Conservation (phyloP, 2,888 invertebrate genomes). For the Chouioia cunea region DNA sequence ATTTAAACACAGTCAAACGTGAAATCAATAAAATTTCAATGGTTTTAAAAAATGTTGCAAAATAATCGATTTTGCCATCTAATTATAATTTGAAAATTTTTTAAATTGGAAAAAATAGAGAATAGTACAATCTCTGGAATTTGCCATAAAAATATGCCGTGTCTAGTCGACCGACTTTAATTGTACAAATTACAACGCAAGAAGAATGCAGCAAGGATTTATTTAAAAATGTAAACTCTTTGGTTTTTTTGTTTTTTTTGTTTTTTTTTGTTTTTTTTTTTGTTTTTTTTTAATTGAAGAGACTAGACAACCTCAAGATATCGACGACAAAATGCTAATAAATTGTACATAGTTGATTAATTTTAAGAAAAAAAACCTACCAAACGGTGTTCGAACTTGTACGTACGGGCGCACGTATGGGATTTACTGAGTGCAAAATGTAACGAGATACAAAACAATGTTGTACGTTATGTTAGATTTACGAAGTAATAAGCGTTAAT, state of each 20-base stretch:
- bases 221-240: background rate
- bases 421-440: conserved; percentile 45
- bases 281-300: conserved; percentile 28
- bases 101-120: conserved; percentile 27
- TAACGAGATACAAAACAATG: conserved; percentile 32
- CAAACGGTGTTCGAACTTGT: conserved; percentile 36
- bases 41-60: background rate
- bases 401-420: conserved; percentile 37
- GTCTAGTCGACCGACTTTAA: conserved; percentile 47
- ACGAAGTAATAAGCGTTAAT: conserved; percentile 29
- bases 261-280: conserved; percentile 22
- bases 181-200: conserved; percentile 41
- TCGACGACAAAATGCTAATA: conserved; percentile 28
- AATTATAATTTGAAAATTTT: background rate
- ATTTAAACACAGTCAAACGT: too few relatives aligned
- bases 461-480: conserved; percentile 43
- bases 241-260: background rate
- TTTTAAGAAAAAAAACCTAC: conserved; percentile 36
- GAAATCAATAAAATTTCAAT: conserved; percentile 3
- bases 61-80: conserved; percentile 22
- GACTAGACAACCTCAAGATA: conserved; percentile 25
- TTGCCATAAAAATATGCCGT: conserved; percentile 40
- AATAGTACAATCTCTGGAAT: conserved; percentile 36
- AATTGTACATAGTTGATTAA: conserved; percentile 44
- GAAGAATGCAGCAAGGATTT: conserved; percentile 12